These are phyloP conservation scores for Oscheius sp. DNA, from an alignment of 1,140 invertebrate genomes.

Conservation along the genomic window DNA sequence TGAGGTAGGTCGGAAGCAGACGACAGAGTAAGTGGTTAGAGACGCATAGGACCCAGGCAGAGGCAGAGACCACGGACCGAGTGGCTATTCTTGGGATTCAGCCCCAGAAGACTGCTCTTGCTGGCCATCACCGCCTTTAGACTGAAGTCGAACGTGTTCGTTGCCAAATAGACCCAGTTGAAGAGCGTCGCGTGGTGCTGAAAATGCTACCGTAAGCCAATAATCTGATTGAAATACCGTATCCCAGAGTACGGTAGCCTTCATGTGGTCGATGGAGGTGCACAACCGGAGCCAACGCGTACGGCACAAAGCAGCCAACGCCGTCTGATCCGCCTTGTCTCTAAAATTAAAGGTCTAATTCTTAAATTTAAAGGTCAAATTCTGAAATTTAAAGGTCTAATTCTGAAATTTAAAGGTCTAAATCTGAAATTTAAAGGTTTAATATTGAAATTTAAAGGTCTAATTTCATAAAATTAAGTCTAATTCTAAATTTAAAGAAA, in stretches of 20 bases:
- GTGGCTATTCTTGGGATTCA: not conserved
- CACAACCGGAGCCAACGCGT: not conserved
- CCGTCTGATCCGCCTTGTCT: not conserved
- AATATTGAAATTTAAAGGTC: too few relatives aligned
- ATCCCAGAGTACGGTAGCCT: not conserved
- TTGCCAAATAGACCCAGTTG: not conserved
- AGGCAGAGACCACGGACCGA: not conserved
- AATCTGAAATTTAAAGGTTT: too few relatives aligned
- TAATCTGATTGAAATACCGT: not conserved
- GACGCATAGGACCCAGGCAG: not conserved
- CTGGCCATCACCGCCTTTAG: not conserved
- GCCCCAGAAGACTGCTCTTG: not conserved
- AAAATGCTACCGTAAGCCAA: too few relatives aligned
- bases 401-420: too few relatives aligned
- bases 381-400: too few relatives aligned
- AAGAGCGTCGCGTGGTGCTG: not conserved
- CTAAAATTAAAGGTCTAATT: too few relatives aligned
- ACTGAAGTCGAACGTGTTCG: slow-evolving; percentile 3
- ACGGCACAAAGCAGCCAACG: not conserved
- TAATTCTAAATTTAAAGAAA: too few relatives aligned
- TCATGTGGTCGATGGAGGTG: not conserved
- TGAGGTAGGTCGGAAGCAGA: too few relatives aligned
- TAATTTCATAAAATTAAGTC: too few relatives aligned
- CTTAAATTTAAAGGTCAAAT: too few relatives aligned
- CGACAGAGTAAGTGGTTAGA: too few relatives aligned